These are phyloP conservation scores for Osmoderma eremita DNA, from an alignment of 2,888 invertebrate species.

Conservation along the genomic window DNA sequence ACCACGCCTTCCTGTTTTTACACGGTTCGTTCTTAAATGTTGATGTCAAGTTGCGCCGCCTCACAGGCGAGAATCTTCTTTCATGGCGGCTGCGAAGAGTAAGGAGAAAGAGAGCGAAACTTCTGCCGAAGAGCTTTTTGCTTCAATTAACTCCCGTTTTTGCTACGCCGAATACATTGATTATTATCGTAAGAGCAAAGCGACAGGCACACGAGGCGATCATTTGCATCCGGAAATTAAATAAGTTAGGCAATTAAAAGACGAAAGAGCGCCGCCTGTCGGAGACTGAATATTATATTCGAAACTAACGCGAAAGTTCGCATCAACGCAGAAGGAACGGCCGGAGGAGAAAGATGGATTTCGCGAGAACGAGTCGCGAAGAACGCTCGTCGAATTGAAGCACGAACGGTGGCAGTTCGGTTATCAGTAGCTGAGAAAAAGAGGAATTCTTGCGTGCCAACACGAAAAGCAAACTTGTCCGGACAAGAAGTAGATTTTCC, in stretches of 20 bases:
- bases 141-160: conserved; percentile 17
- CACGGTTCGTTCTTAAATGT: not conserved
- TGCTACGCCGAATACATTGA: conserved; percentile 19
- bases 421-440: not conserved
- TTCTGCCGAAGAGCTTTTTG: not conserved
- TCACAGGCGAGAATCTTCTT: not conserved
- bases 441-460: conserved; percentile 30
- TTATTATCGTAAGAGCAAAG: conserved; percentile 6
- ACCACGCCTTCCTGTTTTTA: not conserved
- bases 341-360: not conserved
- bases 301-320: conserved; percentile 26
- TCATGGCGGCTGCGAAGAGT: no score
- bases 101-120: not conserved
- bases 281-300: conserved; percentile 27
- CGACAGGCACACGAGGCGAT: conserved; percentile 6
- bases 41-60: not conserved
- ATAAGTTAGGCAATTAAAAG: conserved; percentile 37
- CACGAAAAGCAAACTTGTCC: conserved; percentile 15
- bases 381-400: no score
- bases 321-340: not conserved
- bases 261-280: not conserved
- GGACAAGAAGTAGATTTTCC: conserved; percentile 29
- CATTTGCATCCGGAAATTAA: conserved; percentile 37
- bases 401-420: no score
- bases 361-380: not conserved